Conservation (phyloP, 2,888 invertebrate genomes). For the Drosophila hamatofila region DNA sequence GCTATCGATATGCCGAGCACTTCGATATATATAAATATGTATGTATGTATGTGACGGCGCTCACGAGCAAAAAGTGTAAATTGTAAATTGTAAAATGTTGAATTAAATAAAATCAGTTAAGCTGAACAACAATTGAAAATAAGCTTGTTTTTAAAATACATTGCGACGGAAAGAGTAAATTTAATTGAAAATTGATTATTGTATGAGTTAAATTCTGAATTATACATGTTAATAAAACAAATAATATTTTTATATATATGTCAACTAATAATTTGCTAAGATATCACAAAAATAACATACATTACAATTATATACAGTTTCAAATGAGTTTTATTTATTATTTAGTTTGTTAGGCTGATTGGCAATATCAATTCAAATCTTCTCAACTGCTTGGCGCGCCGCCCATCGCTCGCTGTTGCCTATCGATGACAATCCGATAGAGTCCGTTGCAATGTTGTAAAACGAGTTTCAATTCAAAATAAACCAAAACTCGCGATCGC, state of each 20-base stretch:
- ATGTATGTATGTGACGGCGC: neutral
- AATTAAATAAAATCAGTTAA: neutral
- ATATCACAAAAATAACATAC: neutral
- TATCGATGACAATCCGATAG: constrained; percentile 13
- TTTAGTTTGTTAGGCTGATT: no score
- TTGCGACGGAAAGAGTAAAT: neutral
- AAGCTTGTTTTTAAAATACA: no score
- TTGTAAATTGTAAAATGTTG: neutral
- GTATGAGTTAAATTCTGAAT: neutral
- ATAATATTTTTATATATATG: neutral
- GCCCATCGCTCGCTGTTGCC: neutral
- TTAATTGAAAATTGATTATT: neutral
- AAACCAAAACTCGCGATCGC: constrained; percentile 8
- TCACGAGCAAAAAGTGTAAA: neutral
- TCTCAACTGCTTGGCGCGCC: neutral
- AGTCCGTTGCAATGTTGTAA: neutral
- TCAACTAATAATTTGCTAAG: neutral
- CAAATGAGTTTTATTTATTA: neutral
- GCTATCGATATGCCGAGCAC: constrained; percentile 14
- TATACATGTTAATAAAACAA: neutral
- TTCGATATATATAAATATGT: constrained; percentile 11
- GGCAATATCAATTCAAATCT: neutral
- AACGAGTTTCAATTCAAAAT: constrained; percentile 11
- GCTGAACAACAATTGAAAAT: no score
- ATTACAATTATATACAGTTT: neutral